Base-by-base conservation (phyloP, 1,140 invertebrate species). In the Sweltsa coloradensis region DNA sequence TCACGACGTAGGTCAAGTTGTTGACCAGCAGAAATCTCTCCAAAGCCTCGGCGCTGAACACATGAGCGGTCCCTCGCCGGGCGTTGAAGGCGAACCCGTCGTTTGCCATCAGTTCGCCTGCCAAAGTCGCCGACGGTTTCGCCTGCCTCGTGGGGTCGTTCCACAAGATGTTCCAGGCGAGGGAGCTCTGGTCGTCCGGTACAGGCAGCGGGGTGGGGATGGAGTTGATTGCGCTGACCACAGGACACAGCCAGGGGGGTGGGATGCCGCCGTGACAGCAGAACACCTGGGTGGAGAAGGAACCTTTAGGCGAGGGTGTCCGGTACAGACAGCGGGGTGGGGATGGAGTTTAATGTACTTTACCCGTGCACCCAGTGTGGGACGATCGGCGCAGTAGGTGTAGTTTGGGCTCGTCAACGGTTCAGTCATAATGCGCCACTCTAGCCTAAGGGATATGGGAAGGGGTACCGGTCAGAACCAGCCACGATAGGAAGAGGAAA, bases 151-250 rank as follows among this genome's bases (percentile, higher is more conserved):
- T 59, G 11, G 83, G 83, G 66, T 86, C 83, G 63, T 81, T 85
- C 83, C 83, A 85, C 64, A 85, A 71, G 2, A 85, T 62, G 54
- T 85, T 80, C 83, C 83, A 86, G 2, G 81, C 79, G 21, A 84
- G 57, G 9, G 71, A 64, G 61, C 77, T 79, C 56, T 81, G 71
- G 41, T 64, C 60, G 48, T 81, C 74, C 0, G 81, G 81, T 24
- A 76, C 66, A n/a, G 63, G 57, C 26, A 86, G 58, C 1, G 78
- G 78, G 27, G 68, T 64, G 0, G 79, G 80, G 48, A 85, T 76
- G 29, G 72, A 69, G 53, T 82, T 70, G 21, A 76, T 72, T 9
- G 62, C 74, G 51, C 55, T 59, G 41, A 67, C 64, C 47, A 62
- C 69, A 50, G 68, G 68, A 58, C 61, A 77, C 58, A 70, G 60